Evolutionary conservation across 64 coral and sea anemone species (phyloP), one percentile per base, ranked within the genome.

Genomic region (Catalaphyllia jardinei): DNA sequence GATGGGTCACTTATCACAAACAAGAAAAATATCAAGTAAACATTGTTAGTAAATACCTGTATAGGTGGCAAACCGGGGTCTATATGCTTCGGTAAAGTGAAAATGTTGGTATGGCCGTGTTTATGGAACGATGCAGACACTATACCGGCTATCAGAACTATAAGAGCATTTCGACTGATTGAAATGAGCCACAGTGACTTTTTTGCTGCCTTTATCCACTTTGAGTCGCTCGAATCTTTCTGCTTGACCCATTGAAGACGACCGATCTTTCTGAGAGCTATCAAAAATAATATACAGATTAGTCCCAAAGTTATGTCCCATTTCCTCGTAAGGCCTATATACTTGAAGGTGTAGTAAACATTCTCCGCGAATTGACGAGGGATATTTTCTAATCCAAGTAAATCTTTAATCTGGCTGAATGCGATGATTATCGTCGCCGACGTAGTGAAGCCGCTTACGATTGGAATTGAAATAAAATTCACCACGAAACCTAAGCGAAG

Each of bases 351-450:
- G 60, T 93, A 86, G 71, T 95, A 95, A 2, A 99, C 73, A 60
- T 94, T 87, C 50, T 90, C 27, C 7, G 87, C 10, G 42, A 99
- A 99, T 8, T 69, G 82, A 17, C 97, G 75, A 7, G 97, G 94
- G 22, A 99, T 87, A 25, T 93, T 89, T 88, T 82, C 84, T 22
- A 99, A 61, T 46, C 97, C 97, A n/a, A 99, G 64, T 49, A 99
- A 55, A 67, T 95, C 83, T 74, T 99, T 99, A 5, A 99, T 46
- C 84, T 95, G 97, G 20, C 97, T 82, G 31, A 89, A 83, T 10
- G 94, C 97, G 31, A 99, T 99, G 80, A 92, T 99, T 18, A 99
- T 83, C 24, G 97, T 94, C 46, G 97, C 97, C 8, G 94, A 87
- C 4, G 97, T 95, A 22, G 97, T 99, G 50, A 99, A 99, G 22